These are phyloP conservation scores for Anoplophora glabripennis DNA, from an alignment of 1,140 invertebrate species.

Conservation along the genomic window DNA sequence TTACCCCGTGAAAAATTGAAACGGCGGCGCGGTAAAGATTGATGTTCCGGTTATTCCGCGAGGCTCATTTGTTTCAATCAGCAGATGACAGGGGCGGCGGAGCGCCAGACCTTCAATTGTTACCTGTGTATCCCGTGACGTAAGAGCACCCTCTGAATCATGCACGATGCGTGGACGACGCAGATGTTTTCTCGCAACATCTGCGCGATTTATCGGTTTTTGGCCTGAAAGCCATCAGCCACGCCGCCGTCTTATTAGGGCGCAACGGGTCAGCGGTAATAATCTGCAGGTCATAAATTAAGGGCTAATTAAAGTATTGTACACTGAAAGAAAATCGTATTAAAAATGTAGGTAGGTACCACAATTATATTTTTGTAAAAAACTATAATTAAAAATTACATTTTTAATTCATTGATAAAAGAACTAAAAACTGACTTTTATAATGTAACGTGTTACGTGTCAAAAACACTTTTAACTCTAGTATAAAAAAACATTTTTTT, in stretches of 20 bases:
- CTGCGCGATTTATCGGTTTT: slow-evolving; percentile 28
- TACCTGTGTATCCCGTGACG: slow-evolving; percentile 7
- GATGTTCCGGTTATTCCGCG: slow-evolving; percentile 11
- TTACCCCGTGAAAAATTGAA: slow-evolving; percentile 9
- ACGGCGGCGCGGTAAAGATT: slow-evolving; percentile 13
- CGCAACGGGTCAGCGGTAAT: slow-evolving; percentile 11
- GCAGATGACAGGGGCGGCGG: slow-evolving; percentile 9
- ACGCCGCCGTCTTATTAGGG: slow-evolving; percentile 15
- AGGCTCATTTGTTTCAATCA: slow-evolving; percentile 24
- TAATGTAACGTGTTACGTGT: no score
- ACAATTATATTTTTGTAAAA: no score
- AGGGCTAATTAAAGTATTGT: not conserved
- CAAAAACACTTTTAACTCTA: no score
- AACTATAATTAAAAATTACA: no score
- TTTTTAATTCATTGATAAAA: no score
- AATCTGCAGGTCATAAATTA: not conserved
- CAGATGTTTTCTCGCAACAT: slow-evolving; percentile 27
- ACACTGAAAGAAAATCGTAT: no score
- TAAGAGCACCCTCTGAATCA: slow-evolving; percentile 16
- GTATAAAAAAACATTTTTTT: no score
- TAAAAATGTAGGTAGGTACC: no score
- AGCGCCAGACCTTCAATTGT: slow-evolving; percentile 13
- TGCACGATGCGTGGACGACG: not conserved
- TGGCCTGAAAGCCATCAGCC: not conserved
- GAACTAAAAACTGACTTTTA: no score